Conservation (phyloP, 2,797 vertebrate genomes). For the Mormyrops attenuatus region DNA sequence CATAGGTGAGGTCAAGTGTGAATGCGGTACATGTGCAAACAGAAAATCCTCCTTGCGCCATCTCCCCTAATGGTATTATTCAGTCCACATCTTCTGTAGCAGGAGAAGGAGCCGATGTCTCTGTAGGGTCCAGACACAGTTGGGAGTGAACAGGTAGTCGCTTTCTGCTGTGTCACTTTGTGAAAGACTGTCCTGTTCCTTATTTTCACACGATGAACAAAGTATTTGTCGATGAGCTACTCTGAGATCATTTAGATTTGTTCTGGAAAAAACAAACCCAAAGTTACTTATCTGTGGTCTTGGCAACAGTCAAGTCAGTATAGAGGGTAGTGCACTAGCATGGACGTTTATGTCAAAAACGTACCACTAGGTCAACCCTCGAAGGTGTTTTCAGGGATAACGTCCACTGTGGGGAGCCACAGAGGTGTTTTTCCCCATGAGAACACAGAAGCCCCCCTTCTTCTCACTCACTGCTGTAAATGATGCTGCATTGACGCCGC, state of each 20-base stretch:
- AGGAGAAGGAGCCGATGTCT: not conserved
- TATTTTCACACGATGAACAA: not conserved
- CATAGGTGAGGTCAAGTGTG: not conserved
- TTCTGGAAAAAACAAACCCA: not conserved
- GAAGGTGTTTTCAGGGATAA: not conserved
- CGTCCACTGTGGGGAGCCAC: not conserved
- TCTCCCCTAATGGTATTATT: not conserved
- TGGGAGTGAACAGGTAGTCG: not conserved
- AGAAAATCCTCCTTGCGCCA: not conserved
- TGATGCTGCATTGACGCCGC: not conserved
- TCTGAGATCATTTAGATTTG: not conserved
- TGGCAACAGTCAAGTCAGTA: not conserved
- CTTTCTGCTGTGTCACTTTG: not conserved
- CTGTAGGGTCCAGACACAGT: not conserved
- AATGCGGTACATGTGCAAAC: not conserved
- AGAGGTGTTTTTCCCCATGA: not conserved
- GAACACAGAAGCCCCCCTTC: not conserved
- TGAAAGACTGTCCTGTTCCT: not conserved
- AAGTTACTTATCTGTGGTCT: not conserved
- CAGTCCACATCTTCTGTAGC: not conserved
- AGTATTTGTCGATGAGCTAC: not conserved
- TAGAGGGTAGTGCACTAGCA: not conserved
- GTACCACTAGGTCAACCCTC: not conserved
- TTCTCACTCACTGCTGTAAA: not conserved
- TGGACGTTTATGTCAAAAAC: not conserved